Percentiles rank a stretch among this genome's conserved stretches.
These are phyloP conservation scores for Anoura caudifer DNA, from an alignment of 2,113 vertebrate species.

Conservation along the genomic window DNA sequence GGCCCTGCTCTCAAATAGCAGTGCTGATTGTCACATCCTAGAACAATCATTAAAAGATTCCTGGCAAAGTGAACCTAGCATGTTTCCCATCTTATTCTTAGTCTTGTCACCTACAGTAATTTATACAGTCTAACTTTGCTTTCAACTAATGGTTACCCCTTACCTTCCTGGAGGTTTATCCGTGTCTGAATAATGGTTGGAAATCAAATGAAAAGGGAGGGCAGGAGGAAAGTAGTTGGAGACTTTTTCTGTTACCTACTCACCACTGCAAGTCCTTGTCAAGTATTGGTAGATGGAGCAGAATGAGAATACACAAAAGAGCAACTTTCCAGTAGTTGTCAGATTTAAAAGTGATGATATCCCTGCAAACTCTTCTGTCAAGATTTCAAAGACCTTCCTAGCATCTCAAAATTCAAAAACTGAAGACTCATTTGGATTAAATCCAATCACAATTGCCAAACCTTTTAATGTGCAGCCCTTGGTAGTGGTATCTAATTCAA, in stretches of 20 bases:
- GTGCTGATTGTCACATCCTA: constrained; percentile 5
- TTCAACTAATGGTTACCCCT: not conserved
- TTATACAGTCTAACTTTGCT: not conserved
- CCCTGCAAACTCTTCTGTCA: not conserved
- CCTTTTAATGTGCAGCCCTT: not conserved
- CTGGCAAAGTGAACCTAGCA: not conserved
- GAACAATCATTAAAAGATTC: constrained; percentile 33
- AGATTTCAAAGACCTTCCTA: constrained; percentile 11
- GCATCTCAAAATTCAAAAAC: not conserved
- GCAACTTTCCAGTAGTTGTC: not conserved
- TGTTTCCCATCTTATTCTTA: constrained; percentile 16
- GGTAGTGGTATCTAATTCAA: constrained; percentile 37
- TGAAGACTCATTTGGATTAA: not conserved
- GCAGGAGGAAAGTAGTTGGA: not conserved
- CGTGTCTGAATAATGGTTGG: not conserved
- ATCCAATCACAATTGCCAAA: constrained; percentile 9
- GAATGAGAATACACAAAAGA: not conserved
- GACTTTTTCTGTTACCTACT: not conserved
- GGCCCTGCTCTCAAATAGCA: not conserved
- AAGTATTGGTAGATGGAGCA: not conserved
- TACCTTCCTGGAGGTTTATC: not conserved
- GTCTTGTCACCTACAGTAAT: not conserved
- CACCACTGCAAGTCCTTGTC: not conserved
- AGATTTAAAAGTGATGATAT: not conserved
- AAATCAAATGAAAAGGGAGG: not conserved